Evolutionary conservation across 2,888 invertebrate species (phyloP).

Genomic region (Sicus ferrugineus): DNA sequence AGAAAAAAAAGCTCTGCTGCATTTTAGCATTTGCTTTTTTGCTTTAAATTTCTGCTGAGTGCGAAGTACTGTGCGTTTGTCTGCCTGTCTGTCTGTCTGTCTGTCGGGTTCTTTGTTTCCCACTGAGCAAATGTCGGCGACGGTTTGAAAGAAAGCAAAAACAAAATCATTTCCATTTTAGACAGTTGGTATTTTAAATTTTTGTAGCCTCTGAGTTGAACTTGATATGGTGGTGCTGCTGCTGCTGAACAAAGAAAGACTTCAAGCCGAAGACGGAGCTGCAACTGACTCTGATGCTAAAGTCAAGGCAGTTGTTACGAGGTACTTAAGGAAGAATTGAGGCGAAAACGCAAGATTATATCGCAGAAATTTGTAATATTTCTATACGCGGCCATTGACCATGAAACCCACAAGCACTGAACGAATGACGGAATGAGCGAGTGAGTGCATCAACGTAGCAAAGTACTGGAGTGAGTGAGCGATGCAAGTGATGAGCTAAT

Average conservation of each 20-base stretch:
- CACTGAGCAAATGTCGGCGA: background rate
- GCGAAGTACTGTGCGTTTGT: no score
- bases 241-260: background rate
- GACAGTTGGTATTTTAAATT: no score
- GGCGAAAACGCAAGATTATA: conserved; percentile 52
- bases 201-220: no score
- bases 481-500: no score
- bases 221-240: background rate
- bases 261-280: background rate
- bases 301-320: no score
- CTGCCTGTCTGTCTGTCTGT: background rate
- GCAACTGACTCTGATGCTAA: no score
- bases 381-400: conserved; percentile 62
- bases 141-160: background rate
- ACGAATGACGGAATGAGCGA: background rate
- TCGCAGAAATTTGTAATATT: conserved; percentile 55
- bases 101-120: background rate
- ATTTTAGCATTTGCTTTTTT: no score
- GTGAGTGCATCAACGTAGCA: no score
- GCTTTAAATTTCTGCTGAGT: no score
- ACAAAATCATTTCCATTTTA: no score
- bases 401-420: conserved; percentile 45
- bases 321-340: background rate
- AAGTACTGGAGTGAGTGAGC: no score
- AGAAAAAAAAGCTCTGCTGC: no score